phyloP scores from a whole-genome alignment of 2,113 vertebrate species.

The Aphyosemion australe region DNA sequence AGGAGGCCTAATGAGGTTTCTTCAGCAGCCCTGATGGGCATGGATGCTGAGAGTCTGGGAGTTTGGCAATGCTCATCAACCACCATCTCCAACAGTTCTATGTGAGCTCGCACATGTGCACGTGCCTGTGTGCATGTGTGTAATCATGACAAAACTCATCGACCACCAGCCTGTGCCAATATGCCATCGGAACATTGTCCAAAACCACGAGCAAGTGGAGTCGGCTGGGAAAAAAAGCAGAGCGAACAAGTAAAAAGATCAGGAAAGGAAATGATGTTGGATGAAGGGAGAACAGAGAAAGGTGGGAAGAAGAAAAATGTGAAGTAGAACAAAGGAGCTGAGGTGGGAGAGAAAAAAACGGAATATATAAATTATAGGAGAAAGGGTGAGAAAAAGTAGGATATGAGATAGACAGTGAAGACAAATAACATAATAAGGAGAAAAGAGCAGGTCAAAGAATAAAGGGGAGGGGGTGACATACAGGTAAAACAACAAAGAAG shows the following conservation, averaged over 20 bases:
- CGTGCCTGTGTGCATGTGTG: conserved; percentile 28
- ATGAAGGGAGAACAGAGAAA: conserved; percentile 1
- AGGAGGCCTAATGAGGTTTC: conserved; percentile 66
- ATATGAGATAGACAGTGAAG: conserved; percentile 17
- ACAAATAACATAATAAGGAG: conserved; percentile 31
- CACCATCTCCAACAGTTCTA: conserved; percentile 51
- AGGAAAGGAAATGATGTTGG: conserved; percentile 16
- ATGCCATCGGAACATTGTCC: conserved; percentile 59
- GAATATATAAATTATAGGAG: neutral
- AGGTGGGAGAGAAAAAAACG: neutral
- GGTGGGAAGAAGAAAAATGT: neutral
- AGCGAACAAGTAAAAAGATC: conserved; percentile 35
- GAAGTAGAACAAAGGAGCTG: neutral
- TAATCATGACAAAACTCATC: conserved; percentile 59
- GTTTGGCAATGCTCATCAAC: conserved; percentile 59
- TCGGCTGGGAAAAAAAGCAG: conserved; percentile 20
- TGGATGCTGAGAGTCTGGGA: conserved; percentile 55
- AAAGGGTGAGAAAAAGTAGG: conserved; percentile 12
- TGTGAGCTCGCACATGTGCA: conserved; percentile 1
- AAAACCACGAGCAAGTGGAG: conserved; percentile 46
- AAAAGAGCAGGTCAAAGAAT: conserved; percentile 41
- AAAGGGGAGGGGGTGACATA: conserved; percentile 19
- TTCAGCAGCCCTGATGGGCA: conserved; percentile 59
- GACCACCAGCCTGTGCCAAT: conserved; percentile 68
- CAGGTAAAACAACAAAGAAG: conserved; percentile 41